These are phyloP conservation scores for Mormyrops attenuatus DNA, from an alignment of 2,797 vertebrate genomes.

Conservation along the genomic window DNA sequence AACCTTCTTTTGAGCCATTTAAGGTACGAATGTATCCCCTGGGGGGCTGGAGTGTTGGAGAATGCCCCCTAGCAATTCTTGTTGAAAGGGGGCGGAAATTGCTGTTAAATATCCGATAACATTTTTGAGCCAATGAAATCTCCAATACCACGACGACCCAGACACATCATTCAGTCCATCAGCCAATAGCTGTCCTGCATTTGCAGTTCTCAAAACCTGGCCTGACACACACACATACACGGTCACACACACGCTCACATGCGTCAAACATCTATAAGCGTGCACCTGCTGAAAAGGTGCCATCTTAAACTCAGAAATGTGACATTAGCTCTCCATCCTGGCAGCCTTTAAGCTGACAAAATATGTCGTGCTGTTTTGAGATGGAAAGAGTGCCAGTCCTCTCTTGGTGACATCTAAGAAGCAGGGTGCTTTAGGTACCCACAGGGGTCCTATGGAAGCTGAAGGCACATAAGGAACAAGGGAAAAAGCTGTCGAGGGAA, in stretches of 20 bases:
- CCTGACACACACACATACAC: not conserved
- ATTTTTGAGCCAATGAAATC: not conserved
- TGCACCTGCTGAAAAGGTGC: not conserved
- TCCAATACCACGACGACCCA: not conserved
- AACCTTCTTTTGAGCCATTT: not conserved
- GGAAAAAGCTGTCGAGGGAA: not conserved
- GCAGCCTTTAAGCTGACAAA: not conserved
- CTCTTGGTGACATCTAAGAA: not conserved
- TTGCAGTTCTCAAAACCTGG: not conserved
- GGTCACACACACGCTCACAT: not conserved
- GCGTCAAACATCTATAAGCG: not conserved
- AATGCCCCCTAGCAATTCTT: not conserved
- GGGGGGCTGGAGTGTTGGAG: not conserved
- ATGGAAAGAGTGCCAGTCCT: not conserved
- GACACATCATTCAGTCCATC: not conserved
- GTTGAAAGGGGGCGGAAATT: not conserved
- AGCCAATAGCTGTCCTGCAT: constrained; percentile 4
- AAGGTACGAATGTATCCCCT: not conserved
- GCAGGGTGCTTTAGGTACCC: not conserved
- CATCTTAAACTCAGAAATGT: not conserved
- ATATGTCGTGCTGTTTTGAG: not conserved
- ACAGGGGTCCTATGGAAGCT: not conserved
- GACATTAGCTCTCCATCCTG: not conserved
- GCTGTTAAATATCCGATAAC: not conserved
- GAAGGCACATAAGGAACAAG: not conserved